Conservation (phyloP, 2,888 invertebrate species). For the Sepiola atlantica region DNA sequence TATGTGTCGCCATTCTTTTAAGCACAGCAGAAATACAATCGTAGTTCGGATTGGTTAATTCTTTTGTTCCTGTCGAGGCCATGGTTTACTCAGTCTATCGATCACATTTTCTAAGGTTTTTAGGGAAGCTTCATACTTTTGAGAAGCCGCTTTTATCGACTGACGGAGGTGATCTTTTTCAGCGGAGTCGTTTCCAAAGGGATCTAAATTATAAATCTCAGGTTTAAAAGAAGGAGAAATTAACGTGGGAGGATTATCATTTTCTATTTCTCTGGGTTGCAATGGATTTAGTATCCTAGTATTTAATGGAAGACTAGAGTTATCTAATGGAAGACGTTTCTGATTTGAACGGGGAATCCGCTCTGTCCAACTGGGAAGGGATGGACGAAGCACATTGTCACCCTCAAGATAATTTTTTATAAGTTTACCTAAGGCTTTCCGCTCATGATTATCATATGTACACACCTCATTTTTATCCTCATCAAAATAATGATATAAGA, state of each 20-base stretch:
- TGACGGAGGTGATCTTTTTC: background rate
- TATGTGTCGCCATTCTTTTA: too few species aligned
- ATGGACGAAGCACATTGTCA: background rate
- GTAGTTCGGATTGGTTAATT: too few species aligned
- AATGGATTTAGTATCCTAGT: background rate
- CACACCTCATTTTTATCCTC: background rate
- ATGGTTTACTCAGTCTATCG: background rate
- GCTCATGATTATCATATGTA: background rate
- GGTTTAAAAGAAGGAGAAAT: background rate
- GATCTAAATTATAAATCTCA: background rate
- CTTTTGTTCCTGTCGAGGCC: background rate
- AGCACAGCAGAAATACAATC: too few species aligned
- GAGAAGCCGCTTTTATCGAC: background rate
- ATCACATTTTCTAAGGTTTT: background rate
- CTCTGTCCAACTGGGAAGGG: background rate
- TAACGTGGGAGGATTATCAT: background rate
- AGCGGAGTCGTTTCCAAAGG: background rate
- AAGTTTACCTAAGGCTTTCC: too few species aligned
- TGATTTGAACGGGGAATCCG: background rate
- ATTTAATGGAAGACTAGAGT: background rate
- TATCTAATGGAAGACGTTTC: background rate
- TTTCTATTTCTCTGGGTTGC: background rate
- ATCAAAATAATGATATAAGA: background rate
- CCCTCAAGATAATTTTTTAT: too few species aligned
- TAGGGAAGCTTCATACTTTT: background rate